Percentiles rank a stretch among this genome's conserved stretches.
phyloP scores from a whole-genome alignment of 1,140 invertebrate genomes.

The Orchestia grillus region DNA sequence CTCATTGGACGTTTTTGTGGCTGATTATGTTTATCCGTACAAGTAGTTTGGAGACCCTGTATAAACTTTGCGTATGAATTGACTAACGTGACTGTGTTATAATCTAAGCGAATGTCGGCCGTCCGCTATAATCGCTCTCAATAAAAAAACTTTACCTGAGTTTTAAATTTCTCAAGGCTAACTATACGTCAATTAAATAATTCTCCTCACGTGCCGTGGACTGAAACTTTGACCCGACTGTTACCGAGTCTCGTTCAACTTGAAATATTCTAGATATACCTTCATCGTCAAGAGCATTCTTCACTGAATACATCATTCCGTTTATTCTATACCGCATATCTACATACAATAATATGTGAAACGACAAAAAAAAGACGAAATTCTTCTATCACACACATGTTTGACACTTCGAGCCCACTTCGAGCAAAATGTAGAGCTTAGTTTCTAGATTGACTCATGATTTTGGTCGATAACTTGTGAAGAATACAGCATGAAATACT shows the following conservation, averaged over 20 bases:
- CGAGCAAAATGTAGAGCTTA: neutral
- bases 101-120: no score
- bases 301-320: neutral
- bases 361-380: neutral
- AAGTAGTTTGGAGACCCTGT: no score
- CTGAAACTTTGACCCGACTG: neutral
- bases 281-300: neutral
- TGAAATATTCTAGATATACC: neutral
- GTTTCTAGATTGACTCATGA: neutral
- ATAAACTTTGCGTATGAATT: no score
- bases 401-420: no score
- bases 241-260: neutral
- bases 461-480: neutral
- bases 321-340: neutral
- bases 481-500: no score
- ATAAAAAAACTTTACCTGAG: neutral
- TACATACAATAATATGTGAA: no score
- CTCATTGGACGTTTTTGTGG: no score
- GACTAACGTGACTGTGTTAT: no score
- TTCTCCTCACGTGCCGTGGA: neutral
- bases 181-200: neutral
- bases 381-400: neutral
- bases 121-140: neutral
- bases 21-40: no score
- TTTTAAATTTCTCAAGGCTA: neutral